phyloP scores from a whole-genome alignment of 2,888 invertebrate species.

The Abrostola tripartita region DNA sequence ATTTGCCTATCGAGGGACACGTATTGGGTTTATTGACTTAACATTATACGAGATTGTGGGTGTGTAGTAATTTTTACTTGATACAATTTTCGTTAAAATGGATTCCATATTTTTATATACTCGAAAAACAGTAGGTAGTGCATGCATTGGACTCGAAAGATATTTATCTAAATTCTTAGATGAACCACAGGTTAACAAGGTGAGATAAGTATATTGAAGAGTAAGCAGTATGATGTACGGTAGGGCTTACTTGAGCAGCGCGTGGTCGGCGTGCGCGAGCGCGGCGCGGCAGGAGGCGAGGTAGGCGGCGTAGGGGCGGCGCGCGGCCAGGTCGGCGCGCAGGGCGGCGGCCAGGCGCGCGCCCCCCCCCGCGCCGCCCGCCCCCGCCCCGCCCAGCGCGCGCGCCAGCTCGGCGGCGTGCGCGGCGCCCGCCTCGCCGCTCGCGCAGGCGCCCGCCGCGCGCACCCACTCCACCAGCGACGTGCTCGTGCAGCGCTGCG shows the following conservation, averaged over 20 bases:
- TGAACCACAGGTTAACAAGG: no score
- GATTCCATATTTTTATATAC: no score
- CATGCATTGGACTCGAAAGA: no score
- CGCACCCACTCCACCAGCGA: conserved; percentile 80
- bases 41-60: no score
- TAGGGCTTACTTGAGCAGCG: conserved; percentile 53
- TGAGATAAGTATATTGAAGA: no score
- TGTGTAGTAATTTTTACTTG: no score
- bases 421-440: conserved; percentile 64
- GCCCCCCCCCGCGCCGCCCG: conserved; percentile 43
- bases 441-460: conserved; percentile 67
- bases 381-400: conserved; percentile 55
- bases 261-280: conserved; percentile 71
- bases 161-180: no score
- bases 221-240: not conserved
- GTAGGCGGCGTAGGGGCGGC: conserved; percentile 81
- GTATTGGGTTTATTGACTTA: no score
- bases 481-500: conserved; percentile 75
- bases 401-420: conserved; percentile 61
- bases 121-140: no score
- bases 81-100: no score
- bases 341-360: conserved; percentile 76
- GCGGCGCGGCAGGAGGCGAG: conserved; percentile 78
- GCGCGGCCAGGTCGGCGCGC: conserved; percentile 80
- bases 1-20: conserved; percentile 22